Evolutionary conservation across 1,140 invertebrate species (phyloP), one percentile per base, ranked within the genome.

Genomic region (Atta cephalotes): DNA sequence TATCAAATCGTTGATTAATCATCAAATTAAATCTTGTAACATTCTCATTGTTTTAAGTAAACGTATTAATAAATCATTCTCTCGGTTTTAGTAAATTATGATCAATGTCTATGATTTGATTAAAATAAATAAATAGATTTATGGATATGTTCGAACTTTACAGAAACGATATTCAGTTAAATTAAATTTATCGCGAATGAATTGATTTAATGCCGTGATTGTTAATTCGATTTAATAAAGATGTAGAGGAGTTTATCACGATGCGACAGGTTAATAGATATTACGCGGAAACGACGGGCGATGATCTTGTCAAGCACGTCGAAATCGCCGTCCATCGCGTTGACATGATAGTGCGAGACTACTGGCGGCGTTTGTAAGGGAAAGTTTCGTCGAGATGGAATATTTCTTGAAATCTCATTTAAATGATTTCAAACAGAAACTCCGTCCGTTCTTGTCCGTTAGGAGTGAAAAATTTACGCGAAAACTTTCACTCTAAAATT

Each of bases 361-460:
- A 49, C 39, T 39, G 72, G n/a, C 12, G 53, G n/a, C n/a, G 53
- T 9, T 28, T 28, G 39, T 3, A 25, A 25, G 60, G 45, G 51
- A n/a, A 66, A 72, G 35, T 74, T 74, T 25, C 49, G 25, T 39
- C 28, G 62, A 51, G 45, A 79, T 74, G 53, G 68, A 82, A 82
- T 82, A 82, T 82, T 62, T 82, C 80, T 82, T 31, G 80, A 82
- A 82, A 82, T 82, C 80, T 82, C 74, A 82, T 82, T 82, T 39
- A 82, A 82, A 82, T 82, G 53, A 82, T 82, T 74, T 72, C 68
- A 35, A 74, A 82, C 68, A 82, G 56, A 82, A 82, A 82, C 53
- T 74, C 80, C 31, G 68, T 14, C 35, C 80, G 53, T 82, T 82
- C 80, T 82, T 72, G 25, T 72, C 76, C 35, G 21, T 18, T 35